Evolutionary conservation across 2,888 invertebrate genomes (phyloP), one percentile per base, ranked within the genome.

Genomic region (Pelosia muscerda): DNA sequence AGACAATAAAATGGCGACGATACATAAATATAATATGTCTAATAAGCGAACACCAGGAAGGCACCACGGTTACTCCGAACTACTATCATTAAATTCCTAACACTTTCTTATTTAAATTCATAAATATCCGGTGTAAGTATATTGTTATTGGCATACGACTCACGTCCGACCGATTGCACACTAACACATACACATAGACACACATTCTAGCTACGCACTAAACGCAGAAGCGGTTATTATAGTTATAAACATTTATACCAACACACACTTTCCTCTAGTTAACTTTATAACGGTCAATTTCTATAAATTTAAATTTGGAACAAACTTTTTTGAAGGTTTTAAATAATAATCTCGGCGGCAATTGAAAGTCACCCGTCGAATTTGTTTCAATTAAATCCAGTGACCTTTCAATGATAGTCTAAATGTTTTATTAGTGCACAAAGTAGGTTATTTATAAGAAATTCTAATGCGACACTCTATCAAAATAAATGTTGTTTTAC

Each of bases 31-130:
- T 75, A 65, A 63, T 62, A 90, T 89, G 90, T 89, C 88, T 88
- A 90, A 84, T 88, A 89, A 87, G 83, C 87, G 84, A 87, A 85
- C 81, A 88, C 87, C 86, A 85, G 85, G 85, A 85, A 85, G 84
- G 84, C 82, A 78, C 83, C 42, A 79, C 79, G 82, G 82, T 84
- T 90, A 90, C 90, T 85, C 83, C 87, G 90, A 91, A 91, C 83
- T 84, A 76, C 84, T 86, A 87, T 89, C 90, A 95, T 94, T 93
- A 94, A 92, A 95, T 94, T 94, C 94, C 90, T 92, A 90, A 92
- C 95, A 94, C 93, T 94, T 94, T 94, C 94, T 90, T 91, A 94
- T 95, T 94, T 91, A 92, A 93, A 95, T 95, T 94, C 93, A 94
- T 95, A 94, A 93, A 94, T 95, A 93, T 95, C 95, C 94, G 94